A percentile compares a stretch with the other conserved stretches of the same genome.
phyloP scores from a whole-genome alignment of 2,113 vertebrate genomes.

The Mandrillus leucophaeus region DNA sequence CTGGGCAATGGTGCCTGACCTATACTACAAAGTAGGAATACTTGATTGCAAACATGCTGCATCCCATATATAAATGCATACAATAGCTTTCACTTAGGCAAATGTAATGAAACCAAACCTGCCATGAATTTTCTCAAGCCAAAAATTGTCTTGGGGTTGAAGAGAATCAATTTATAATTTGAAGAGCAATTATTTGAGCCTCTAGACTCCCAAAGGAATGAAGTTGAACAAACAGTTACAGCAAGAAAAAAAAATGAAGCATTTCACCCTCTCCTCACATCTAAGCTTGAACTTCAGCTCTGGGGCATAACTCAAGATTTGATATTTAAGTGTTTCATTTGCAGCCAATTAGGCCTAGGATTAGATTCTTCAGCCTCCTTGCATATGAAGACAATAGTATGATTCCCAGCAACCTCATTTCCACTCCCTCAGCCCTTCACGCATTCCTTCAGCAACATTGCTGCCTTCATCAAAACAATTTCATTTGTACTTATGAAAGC shows the following conservation, averaged over 20 bases:
- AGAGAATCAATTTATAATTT: constrained; percentile 53
- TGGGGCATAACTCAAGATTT: constrained; percentile 81
- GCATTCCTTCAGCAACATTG: constrained; percentile 73
- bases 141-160: constrained; percentile 41
- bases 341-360: constrained; percentile 82
- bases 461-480: constrained; percentile 84
- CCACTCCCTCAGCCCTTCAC: background rate
- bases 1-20: background rate
- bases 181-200: constrained; percentile 69
- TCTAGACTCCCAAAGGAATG: constrained; percentile 62
- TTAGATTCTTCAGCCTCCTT: constrained; percentile 76
- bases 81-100: background rate
- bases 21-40: background rate
- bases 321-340: constrained; percentile 85
- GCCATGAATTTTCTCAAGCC: background rate
- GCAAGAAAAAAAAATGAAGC: constrained; percentile 53
- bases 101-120: constrained; percentile 44
- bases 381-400: constrained; percentile 63
- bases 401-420: constrained; percentile 76
- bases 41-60: background rate
- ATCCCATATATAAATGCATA: background rate
- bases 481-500: constrained; percentile 84
- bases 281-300: constrained; percentile 79
- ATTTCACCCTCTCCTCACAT: constrained; percentile 74
- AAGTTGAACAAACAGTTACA: constrained; percentile 42